Evolutionary conservation across 2,888 invertebrate genomes (phyloP).

Genomic region (Celastrina argiolus): DNA sequence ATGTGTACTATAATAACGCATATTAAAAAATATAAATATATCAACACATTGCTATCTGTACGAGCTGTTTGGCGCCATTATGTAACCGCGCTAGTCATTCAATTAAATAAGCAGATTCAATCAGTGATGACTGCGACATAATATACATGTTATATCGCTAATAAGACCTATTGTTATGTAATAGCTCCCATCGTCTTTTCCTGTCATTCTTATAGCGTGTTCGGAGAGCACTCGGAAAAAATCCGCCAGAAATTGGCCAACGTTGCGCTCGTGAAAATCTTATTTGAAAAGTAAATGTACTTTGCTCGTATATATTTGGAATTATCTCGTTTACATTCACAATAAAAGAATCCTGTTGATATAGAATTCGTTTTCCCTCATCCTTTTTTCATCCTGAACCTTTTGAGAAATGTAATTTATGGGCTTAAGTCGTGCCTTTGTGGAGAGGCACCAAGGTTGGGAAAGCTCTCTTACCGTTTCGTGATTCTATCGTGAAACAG

Average conservation of each 20-base stretch:
- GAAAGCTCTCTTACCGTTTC: background rate
- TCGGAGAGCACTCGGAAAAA: background rate
- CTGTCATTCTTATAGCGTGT: background rate
- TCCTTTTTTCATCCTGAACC: conserved; percentile 4
- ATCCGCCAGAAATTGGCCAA: background rate
- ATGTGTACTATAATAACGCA: too few species aligned
- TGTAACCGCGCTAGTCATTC: too few species aligned
- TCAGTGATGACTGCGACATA: too few species aligned
- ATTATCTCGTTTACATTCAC: conserved; percentile 13
- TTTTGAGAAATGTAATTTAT: conserved; percentile 14
- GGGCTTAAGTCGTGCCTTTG: conserved; percentile 7
- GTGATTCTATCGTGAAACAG: background rate
- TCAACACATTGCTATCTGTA: too few species aligned
- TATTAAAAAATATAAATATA: too few species aligned
- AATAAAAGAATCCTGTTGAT: conserved; percentile 13
- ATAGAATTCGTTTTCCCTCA: conserved; percentile 12
- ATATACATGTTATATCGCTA: too few species aligned
- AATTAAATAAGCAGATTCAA: too few species aligned
- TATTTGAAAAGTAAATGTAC: conserved; percentile 15
- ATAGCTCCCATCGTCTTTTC: background rate
- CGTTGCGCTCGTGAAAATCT: conserved; percentile 7
- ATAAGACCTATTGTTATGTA: too few species aligned
- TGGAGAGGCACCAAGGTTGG: background rate
- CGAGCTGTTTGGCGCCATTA: too few species aligned
- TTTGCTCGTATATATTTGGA: conserved; percentile 7